phyloP scores from a whole-genome alignment of 2,113 vertebrate species.

The Neolamprologus hecqui region DNA sequence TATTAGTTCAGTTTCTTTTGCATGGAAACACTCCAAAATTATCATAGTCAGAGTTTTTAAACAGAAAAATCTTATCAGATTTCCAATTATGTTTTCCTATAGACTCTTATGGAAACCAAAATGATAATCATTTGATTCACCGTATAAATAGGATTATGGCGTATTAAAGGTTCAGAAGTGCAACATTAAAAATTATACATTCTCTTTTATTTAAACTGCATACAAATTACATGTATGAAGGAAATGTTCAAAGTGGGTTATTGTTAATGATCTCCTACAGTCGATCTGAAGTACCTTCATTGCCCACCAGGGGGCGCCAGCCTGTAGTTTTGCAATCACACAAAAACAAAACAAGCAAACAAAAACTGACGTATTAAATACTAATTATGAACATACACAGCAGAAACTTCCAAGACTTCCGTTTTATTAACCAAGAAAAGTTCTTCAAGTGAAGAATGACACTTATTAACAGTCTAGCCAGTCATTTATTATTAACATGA shows the following conservation, averaged over 20 bases:
- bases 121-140: neutral
- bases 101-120: neutral
- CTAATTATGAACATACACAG: neutral
- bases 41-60: neutral
- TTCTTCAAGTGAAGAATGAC: neutral
- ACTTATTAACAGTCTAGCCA: slow-evolving; percentile 57
- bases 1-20: neutral
- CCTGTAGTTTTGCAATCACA: neutral
- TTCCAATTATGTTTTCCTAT: rapidly evolving
- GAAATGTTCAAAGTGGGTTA: neutral
- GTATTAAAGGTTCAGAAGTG: neutral
- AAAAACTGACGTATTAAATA: neutral
- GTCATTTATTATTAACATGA: slow-evolving; percentile 66
- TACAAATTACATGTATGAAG: neutral
- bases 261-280: neutral
- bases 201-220: neutral
- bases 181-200: neutral
- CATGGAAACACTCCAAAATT: rapidly evolving
- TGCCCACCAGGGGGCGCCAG: neutral
- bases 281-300: neutral
- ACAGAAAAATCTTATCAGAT: neutral
- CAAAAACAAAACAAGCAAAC: neutral
- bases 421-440: neutral
- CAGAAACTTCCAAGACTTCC: rapidly evolving
- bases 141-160: neutral